These are phyloP conservation scores for Brienomyrus brachyistius DNA, from an alignment of 2,113 vertebrate genomes.

Conservation along the genomic window DNA sequence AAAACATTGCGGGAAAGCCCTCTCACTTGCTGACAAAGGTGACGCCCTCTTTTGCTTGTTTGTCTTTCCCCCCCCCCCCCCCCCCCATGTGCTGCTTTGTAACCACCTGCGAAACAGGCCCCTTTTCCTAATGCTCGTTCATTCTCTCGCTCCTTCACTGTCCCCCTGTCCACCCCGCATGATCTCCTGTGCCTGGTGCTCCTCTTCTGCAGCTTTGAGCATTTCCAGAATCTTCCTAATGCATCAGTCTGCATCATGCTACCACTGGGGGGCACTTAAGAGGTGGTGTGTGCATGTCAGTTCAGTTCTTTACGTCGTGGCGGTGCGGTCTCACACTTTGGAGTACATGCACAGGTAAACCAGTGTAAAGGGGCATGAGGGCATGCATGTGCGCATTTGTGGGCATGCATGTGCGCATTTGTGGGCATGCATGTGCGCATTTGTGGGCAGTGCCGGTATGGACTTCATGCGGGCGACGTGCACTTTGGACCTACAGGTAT, in stretches of 20 bases:
- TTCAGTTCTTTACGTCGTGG: not conserved
- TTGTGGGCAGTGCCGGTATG: not conserved
- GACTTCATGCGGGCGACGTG: not conserved
- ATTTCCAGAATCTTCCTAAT: not conserved
- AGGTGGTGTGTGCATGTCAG: not conserved
- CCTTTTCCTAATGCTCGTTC: not conserved
- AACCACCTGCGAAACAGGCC: conserved; percentile 23
- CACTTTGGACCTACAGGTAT: not conserved
- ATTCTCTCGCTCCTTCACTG: not conserved
- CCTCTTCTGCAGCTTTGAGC: not conserved
- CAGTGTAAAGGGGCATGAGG: not conserved
- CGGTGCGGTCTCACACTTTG: not conserved
- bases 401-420: not conserved
- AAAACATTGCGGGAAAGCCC: conserved; percentile 99
- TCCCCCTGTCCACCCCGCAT: not conserved
- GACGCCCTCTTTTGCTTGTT: conserved; percentile 62
- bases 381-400: not conserved
- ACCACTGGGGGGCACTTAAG: not conserved
- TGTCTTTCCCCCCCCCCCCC: conserved; percentile 58
- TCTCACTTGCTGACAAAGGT: conserved; percentile 99
- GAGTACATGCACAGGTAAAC: not conserved
- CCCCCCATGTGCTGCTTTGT: conserved; percentile 21
- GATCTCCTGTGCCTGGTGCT: not conserved
- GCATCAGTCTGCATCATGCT: not conserved
- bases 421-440: not conserved